Percentiles rank a stretch among this genome's conserved stretches.
Conservation (phyloP, 2,113 vertebrate species). For the Notarius quadriscutis region DNA sequence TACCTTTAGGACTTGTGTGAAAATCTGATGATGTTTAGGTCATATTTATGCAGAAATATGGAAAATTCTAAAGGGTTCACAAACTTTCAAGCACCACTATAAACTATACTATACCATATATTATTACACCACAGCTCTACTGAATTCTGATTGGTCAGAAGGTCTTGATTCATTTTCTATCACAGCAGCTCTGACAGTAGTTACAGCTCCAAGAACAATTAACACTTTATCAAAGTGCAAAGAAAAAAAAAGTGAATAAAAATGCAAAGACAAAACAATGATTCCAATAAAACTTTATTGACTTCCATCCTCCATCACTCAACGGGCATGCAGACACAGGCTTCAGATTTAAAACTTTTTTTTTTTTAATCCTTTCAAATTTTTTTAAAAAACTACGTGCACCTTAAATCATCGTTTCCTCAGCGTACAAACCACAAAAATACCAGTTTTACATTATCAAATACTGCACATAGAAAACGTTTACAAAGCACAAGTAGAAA, state of each 20-base stretch:
- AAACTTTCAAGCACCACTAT: too few relatives aligned
- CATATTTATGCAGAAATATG: too few relatives aligned
- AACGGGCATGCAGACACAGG: conserved; percentile 82
- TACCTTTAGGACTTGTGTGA: too few relatives aligned
- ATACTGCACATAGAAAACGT: conserved; percentile 96
- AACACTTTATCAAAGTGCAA: background rate
- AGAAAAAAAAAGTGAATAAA: background rate
- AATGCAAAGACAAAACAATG: conserved; percentile 48
- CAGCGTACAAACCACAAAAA: conserved; percentile 94
- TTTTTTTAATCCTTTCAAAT: conserved; percentile 55
- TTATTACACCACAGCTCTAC: background rate
- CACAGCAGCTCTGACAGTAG: background rate
- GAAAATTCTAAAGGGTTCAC: too few relatives aligned
- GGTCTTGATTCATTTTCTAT: background rate
- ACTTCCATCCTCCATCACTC: conserved; percentile 74
- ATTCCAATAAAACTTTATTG: conserved; percentile 80
- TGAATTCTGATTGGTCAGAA: background rate
- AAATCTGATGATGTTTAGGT: too few relatives aligned
- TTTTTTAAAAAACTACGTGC: conserved; percentile 88
- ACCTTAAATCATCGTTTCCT: conserved; percentile 87
- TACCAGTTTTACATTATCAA: conserved; percentile 92
- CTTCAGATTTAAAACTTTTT: conserved; percentile 66
- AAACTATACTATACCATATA: background rate
- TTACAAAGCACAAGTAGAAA: conserved; percentile 92
- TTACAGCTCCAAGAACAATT: background rate